Evolutionary conservation across 2,797 vertebrate species (phyloP), one percentile per base, ranked within the genome.

Genomic region (Spinibarbus caldwelli): DNA sequence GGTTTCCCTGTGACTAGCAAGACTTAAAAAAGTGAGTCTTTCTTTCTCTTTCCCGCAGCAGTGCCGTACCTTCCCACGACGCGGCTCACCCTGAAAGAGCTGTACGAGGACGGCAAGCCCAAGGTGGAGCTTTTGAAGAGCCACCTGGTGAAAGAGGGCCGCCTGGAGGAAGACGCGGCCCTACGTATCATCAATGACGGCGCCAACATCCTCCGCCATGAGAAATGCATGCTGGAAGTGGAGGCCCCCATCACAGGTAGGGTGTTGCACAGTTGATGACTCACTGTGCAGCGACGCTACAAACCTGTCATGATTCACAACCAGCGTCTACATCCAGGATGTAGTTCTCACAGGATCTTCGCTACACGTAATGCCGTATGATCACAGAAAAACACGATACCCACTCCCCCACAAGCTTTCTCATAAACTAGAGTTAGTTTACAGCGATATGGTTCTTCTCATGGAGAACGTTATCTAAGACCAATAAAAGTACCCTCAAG

Each of bases 161-260:
- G 98, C 4, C 92, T 99, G 94, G 97, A 99, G 91, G 98, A 99
- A 92, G 98, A 97, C 8, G 94, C 94, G 0, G 98, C 98, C 0
- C 93, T 99, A n/a, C 95, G 97, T 86, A 97, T 99, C 92, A 98
- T 99, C 94, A 97, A 96, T 1, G 98, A 99, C 19, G 98, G 98
- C 5, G 97, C 97, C 5, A 93, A 91, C 91, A 97, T 99, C 93
- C 95, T 99, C 12, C 94, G 96, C 84, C 95, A 97, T 31, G 98
- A 99, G 95, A 98, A 97, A 83, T 99, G 97, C 47, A 98, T 99
- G 97, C 96, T 99, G 88, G 98, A 99, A 85, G 96, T 99, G 90
- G 97, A 99, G 8, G 97, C 98, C 5, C 98, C 98, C 6, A 95
- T 99, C 94, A 99, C 98, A 93, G 98, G 98, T 98, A 87, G 72